A percentile compares a stretch with the other conserved stretches of the same genome.
Conservation (phyloP, 2,797 vertebrate species). For the Etheostoma nigrum region DNA sequence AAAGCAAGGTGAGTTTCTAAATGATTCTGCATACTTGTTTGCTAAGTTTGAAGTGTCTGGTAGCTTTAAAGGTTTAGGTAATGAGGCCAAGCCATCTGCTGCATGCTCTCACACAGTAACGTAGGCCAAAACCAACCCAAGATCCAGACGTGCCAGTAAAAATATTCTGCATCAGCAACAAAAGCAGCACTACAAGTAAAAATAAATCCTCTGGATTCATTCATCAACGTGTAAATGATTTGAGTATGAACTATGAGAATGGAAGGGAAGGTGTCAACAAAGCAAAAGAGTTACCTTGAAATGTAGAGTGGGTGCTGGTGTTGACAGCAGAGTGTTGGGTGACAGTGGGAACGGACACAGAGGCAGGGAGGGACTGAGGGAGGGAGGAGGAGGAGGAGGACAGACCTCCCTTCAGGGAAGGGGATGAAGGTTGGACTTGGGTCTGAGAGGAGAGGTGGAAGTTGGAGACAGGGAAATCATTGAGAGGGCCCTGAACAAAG, state of each 20-base stretch:
- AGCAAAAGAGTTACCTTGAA: slow-evolving; percentile 86
- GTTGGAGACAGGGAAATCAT: slow-evolving; percentile 77
- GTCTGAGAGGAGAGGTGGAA: slow-evolving; percentile 63
- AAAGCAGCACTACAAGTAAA: slow-evolving; percentile 5
- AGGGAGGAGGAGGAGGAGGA: slow-evolving; percentile 55
- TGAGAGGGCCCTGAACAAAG: slow-evolving; percentile 95
- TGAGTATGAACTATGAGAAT: slow-evolving; percentile 36
- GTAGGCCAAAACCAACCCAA: slow-evolving; percentile 34
- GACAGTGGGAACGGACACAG: slow-evolving; percentile 87
- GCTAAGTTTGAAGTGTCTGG: slow-evolving; percentile 17
- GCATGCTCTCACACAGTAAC: slow-evolving; percentile 53
- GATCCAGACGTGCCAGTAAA: slow-evolving; percentile 21
- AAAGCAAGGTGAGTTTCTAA: slow-evolving; percentile 10
- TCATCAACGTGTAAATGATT: slow-evolving; percentile 31
- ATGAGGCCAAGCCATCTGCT: slow-evolving; percentile 59
- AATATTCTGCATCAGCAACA: slow-evolving; percentile 40
- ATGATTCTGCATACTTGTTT: slow-evolving; percentile 30
- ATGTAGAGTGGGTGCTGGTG: slow-evolving; percentile 89
- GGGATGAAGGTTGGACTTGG: slow-evolving; percentile 54
- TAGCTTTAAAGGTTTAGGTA: slow-evolving; percentile 45
- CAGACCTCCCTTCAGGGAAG: slow-evolving; percentile 43
- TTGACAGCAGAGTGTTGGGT: slow-evolving; percentile 88
- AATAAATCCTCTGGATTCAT: slow-evolving; percentile 15
- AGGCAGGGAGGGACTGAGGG: slow-evolving; percentile 85
- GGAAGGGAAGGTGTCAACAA: slow-evolving; percentile 53